Evolutionary conservation across 2,113 vertebrate species (phyloP), one percentile per base, ranked within the genome.

Genomic region (Beaufortia kweichowensis): DNA sequence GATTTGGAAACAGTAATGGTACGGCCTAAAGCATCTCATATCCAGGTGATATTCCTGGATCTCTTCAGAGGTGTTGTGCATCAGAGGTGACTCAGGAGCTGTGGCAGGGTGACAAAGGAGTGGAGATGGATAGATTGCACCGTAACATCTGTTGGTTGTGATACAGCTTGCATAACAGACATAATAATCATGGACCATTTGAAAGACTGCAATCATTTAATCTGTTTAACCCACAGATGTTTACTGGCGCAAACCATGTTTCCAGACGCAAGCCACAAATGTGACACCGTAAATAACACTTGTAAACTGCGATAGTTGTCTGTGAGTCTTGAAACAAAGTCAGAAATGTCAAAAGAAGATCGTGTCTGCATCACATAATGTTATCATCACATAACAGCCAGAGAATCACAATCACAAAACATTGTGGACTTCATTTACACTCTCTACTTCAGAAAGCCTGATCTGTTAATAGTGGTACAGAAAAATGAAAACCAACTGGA

Each of bases 11-110:
- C 19, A 6, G 43, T 31, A 17, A 67, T 15, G 17, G 17, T 9
- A 67, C 2, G 6, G 26, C 4, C 2, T 29, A 50, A 19, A 29
- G 24, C 0, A 8, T 29, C n/a, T 55, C 48, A 14, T 21, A 53
- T 63, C 50, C 28, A 24, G 39, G 28, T 77, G 75, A 71, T 23
- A 39, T 50, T 21, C 66, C 48, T 23, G 48, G 19, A 35, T 35
- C 67, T 55, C 28, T 35, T 23, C 2, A 9, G 29, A 56, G 48
- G 26, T 57, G 19, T 21, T 24, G 31, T 48, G 63, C 29, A 11
- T 67, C 68, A 81, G 31, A 23, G 62, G 55, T 48, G 69, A 46
- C 28, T 57, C 24, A 35, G 48, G 64, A 33, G 64, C 55, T 48
- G 43, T 61, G 53, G 2, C n/a, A 56, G n/a, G 46, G 69, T 68